These are phyloP conservation scores for Thaleichthys pacificus DNA, from an alignment of 2,797 vertebrate species.

Conservation along the genomic window DNA sequence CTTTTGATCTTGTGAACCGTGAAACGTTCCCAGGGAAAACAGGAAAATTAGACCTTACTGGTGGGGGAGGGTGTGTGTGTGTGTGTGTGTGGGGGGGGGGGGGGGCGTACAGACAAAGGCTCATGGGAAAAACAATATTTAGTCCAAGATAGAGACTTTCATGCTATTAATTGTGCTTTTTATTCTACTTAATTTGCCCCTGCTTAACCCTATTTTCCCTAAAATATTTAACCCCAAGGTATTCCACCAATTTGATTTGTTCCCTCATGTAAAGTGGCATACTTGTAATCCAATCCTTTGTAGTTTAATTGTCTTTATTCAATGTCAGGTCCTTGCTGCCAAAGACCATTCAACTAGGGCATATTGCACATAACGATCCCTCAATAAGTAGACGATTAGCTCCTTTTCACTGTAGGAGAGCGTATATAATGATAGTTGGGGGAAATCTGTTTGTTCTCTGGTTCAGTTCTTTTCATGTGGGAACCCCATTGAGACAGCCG, in stretches of 20 bases:
- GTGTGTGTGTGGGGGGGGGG: constrained; percentile 30
- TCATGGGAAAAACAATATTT: constrained; percentile 69
- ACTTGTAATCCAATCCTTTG: constrained; percentile 64
- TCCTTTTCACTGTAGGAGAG: constrained; percentile 42
- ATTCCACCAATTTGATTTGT: constrained; percentile 49
- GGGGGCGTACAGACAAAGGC: constrained; percentile 58
- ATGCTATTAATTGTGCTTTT: constrained; percentile 63
- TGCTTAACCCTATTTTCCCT: constrained; percentile 61
- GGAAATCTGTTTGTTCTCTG: constrained; percentile 36
- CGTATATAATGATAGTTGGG: constrained; percentile 46
- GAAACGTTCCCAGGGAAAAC: constrained; percentile 70
- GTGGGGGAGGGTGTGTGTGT: constrained; percentile 7
- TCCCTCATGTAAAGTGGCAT: constrained; percentile 64
- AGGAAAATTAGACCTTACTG: constrained; percentile 70
- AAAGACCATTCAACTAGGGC: constrained; percentile 49
- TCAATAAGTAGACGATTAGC: constrained; percentile 58
- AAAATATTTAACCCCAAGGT: constrained; percentile 65
- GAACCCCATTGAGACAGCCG: constrained; percentile 52
- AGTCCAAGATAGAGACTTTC: constrained; percentile 64
- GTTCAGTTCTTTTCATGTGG: constrained; percentile 44
- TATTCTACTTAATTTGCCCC: constrained; percentile 66
- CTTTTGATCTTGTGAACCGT: constrained; percentile 76
- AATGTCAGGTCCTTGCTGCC: constrained; percentile 51
- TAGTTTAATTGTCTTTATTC: constrained; percentile 70
- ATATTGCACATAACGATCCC: constrained; percentile 48